phyloP scores from a whole-genome alignment of 2,113 vertebrate species.

The Scartelaos histophorus region DNA sequence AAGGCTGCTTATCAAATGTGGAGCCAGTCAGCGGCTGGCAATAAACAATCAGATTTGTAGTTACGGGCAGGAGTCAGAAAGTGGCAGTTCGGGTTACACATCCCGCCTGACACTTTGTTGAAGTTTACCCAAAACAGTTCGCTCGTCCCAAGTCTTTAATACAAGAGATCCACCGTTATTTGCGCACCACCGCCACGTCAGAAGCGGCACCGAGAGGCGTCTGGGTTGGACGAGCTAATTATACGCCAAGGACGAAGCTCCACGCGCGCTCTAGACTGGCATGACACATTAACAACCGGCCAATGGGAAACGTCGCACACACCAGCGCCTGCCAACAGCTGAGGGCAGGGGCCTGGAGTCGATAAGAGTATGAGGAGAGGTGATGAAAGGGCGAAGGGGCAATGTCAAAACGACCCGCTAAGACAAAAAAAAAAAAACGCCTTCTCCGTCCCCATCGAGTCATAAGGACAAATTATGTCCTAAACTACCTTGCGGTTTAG shows the following conservation, averaged over 20 bases:
- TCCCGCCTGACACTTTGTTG: slow-evolving; percentile 15
- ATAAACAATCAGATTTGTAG: slow-evolving; percentile 20
- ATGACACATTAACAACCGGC: slow-evolving; percentile 61
- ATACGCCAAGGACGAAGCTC: slow-evolving; percentile 78
- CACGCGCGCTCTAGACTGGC: slow-evolving; percentile 16
- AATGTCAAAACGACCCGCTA: slow-evolving; percentile 35
- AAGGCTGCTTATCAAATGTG: slow-evolving; percentile 19
- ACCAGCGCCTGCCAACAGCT: slow-evolving; percentile 41
- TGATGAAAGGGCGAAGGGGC: slow-evolving; percentile 45
- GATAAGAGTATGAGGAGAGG: slow-evolving; percentile 62
- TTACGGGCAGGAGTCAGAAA: background rate
- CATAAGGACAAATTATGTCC: slow-evolving; percentile 45
- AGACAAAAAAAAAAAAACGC: slow-evolving; percentile 23
- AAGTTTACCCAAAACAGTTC: slow-evolving; percentile 44
- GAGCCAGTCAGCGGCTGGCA: slow-evolving; percentile 4
- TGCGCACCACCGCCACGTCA: slow-evolving; percentile 21
- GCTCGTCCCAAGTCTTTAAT: slow-evolving; percentile 56
- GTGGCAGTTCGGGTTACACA: slow-evolving; percentile 11
- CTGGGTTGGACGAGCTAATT: slow-evolving; percentile 74
- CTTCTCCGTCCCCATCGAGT: slow-evolving; percentile 41
- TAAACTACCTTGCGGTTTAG: slow-evolving; percentile 41
- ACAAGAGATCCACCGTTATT: slow-evolving; percentile 33
- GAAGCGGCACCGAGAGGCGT: slow-evolving; percentile 52
- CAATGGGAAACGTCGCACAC: slow-evolving; percentile 61
- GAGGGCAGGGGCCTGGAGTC: slow-evolving; percentile 48